Conservation (phyloP, 2,888 invertebrate species). For the Rugalucina vietnamica region DNA sequence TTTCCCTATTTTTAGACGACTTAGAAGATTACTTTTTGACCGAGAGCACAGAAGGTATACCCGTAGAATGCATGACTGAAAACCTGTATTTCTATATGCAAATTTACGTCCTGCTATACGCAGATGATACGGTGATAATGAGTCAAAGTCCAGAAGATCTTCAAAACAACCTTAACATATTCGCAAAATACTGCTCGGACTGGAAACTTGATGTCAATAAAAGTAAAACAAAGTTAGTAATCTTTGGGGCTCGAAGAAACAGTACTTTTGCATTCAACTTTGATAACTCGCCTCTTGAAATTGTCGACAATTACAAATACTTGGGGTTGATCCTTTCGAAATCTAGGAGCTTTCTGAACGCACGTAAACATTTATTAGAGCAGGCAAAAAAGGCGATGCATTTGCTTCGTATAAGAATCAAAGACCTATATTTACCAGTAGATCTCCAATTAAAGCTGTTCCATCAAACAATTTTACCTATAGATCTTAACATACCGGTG, state of each 20-base stretch:
- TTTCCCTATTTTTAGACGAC: too few species aligned
- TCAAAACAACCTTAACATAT: background rate
- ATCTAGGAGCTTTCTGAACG: background rate
- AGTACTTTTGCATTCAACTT: too few species aligned
- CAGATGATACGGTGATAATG: background rate
- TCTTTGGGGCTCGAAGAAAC: too few species aligned
- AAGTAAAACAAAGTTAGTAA: too few species aligned
- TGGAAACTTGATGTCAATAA: background rate
- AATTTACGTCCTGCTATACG: background rate
- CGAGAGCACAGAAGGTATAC: too few species aligned
- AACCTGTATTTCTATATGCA: background rate
- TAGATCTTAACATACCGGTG: too few species aligned
- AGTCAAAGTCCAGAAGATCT: background rate
- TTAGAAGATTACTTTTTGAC: too few species aligned
- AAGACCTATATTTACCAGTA: background rate
- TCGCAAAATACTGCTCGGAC: background rate
- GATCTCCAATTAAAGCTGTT: background rate
- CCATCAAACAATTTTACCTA: background rate
- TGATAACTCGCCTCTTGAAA: too few species aligned
- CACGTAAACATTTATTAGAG: too few species aligned
- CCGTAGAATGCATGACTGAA: too few species aligned
- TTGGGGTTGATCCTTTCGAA: background rate
- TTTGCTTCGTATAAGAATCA: background rate
- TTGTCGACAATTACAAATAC: background rate
- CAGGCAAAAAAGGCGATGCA: background rate